Base-by-base conservation (phyloP, 2,888 invertebrate genomes). In the Eupithecia tripunctaria region DNA sequence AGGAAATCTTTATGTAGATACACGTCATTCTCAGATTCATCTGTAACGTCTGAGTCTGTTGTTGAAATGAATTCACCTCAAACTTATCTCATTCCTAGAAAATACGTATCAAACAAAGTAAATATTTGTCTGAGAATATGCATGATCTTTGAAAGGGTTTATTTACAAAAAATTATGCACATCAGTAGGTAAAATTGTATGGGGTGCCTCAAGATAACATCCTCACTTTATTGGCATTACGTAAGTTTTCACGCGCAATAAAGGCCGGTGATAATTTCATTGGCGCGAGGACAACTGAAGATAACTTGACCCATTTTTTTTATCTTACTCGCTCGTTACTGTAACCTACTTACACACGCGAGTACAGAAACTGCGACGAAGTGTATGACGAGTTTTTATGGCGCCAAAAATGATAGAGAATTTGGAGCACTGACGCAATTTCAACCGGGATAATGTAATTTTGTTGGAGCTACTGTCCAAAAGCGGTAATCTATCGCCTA, bases 221-320 rank as follows among this genome's bases (percentile, higher is more conserved):
- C 69, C 79, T 92, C 25, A 36, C 51, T 67, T 78, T 76, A 73
- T 74, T 92, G 88, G 38, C 88, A 88, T 91, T 92, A 93, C 82
- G 80, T 77, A 76, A 82, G 82, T 83, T 85, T 88, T 91, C 81
- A 90, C 86, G 88, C 92, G 91, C 90, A 92, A 90, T 92, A 92
- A 78, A 78, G 74, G 78, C 84, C 82, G 78, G 77, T 85, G 92
- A 91, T 93, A 92, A 92, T 93, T 92, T 90, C 91, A 91, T 90
- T 86, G 90, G 80, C 85, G 85, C 93, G 94, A 94, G 94, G 94
- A 94, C 94, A 88, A 86, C 85, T 86, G 82, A 91, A 93, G 94
- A 94, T 94, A 93, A 93, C 94, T 94, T 94, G 94, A 94, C 94
- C 94, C 86, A 94, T 94, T 92, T 94, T 92, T 43, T 94, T 94